phyloP scores from a whole-genome alignment of 2,113 vertebrate species.

The Oryzias celebensis region DNA sequence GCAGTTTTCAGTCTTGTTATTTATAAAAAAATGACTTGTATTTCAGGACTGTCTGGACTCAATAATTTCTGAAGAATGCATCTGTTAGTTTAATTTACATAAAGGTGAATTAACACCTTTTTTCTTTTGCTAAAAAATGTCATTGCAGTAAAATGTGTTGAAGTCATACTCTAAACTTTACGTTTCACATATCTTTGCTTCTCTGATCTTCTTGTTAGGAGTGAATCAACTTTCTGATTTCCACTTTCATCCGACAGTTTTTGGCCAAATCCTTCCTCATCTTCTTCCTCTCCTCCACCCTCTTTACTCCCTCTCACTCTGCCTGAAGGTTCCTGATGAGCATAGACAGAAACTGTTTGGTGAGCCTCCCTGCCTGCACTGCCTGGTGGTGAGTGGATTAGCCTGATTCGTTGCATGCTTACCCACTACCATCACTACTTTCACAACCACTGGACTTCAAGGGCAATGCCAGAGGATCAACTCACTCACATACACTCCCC shows the following conservation, averaged over 20 bases:
- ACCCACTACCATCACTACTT: slow-evolving; percentile 48
- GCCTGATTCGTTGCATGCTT: slow-evolving; percentile 68
- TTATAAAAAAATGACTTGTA: too few species aligned
- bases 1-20: too few species aligned
- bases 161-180: neutral
- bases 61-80: too few species aligned
- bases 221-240: slow-evolving; percentile 8
- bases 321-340: slow-evolving; percentile 11
- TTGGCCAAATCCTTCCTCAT: slow-evolving; percentile 24
- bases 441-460: slow-evolving; percentile 55
- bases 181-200: neutral
- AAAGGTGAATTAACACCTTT: too few species aligned
- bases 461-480: slow-evolving; percentile 50
- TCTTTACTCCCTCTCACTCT: slow-evolving; percentile 7
- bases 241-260: slow-evolving; percentile 14
- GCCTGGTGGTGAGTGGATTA: slow-evolving; percentile 34
- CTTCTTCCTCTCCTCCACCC: slow-evolving; percentile 12
- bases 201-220: slow-evolving; percentile 1
- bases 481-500: slow-evolving; percentile 14
- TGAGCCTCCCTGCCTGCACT: slow-evolving; percentile 51
- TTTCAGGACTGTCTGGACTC: too few species aligned
- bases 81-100: too few species aligned
- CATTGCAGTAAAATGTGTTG: too few species aligned
- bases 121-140: too few species aligned
- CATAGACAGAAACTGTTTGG: slow-evolving; percentile 18